Base-by-base conservation (phyloP, 2,888 invertebrate species). In the Neelides folsomi region DNA sequence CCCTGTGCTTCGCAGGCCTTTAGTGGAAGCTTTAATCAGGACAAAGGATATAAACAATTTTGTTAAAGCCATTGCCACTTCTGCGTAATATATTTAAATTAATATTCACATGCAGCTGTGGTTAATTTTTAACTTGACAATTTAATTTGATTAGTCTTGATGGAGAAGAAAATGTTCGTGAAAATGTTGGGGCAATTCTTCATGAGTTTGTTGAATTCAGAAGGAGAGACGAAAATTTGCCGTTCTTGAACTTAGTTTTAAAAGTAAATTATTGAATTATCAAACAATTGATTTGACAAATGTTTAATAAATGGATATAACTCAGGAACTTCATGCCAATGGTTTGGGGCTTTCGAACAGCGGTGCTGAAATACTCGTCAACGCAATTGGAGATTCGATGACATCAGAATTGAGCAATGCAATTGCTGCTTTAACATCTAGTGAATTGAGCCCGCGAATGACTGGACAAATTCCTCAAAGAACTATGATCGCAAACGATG, bases 281-380 rank as follows among this genome's bases (percentile, higher is more conserved):
- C n/a, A n/a, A n/a, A n/a, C n/a, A n/a, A 27, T 27, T 27, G 27
- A 27, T 27, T 3, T 27, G n/a, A n/a, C n/a, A n/a, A n/a, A n/a
- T n/a, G n/a, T n/a, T n/a, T n/a, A n/a, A n/a, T n/a, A n/a, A n/a
- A n/a, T n/a, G n/a, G n/a, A n/a, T n/a, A n/a, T n/a, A n/a, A n/a
- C n/a, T n/a, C 39, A 70, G 47, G 73, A 71, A 16, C 66, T 84
- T 37, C 73, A 79, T n/a, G 70, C 76, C 2, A 75, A 79, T 65
- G 85, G 85, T 0, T 66, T 86, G 15, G 76, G 79, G 44, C 78
- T 86, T 27, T 78, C 76, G 20, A 77, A 75, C 27, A 67, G 70
- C 2, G 69, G 75, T 41, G 83, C 83, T 0, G 77, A 80, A 64
- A 71, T 70, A 13, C 71, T 86, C 35, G 78, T 82, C 65, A 77